phyloP scores from a whole-genome alignment of 2,888 invertebrate species.

The Drosophila eohydei region DNA sequence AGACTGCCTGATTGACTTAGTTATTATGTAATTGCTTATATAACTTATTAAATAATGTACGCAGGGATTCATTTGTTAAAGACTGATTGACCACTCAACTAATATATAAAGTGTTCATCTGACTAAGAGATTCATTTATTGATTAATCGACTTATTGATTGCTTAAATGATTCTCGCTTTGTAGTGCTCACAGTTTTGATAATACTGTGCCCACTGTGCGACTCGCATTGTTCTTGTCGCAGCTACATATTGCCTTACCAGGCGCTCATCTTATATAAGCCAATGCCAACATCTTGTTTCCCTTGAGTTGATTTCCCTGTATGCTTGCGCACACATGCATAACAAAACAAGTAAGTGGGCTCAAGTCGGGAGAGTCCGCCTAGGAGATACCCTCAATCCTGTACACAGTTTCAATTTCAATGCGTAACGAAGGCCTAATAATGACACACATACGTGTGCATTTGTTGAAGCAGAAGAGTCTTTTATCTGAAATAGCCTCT shows the following conservation, averaged over 20 bases:
- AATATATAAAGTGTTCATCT: not conserved
- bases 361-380: not conserved
- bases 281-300: slow-evolving; percentile 40
- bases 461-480: too few relatives aligned
- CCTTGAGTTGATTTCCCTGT: slow-evolving; percentile 41
- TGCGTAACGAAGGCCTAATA: too few relatives aligned
- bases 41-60: too few relatives aligned
- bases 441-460: too few relatives aligned
- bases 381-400: not conserved
- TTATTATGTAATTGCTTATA: too few relatives aligned
- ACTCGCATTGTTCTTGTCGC: not conserved
- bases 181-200: not conserved
- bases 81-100: too few relatives aligned
- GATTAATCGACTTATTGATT: not conserved
- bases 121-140: not conserved
- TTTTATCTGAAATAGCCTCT: too few relatives aligned
- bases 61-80: too few relatives aligned
- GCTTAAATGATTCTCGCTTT: not conserved
- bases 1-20: too few relatives aligned
- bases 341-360: not conserved
- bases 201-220: not conserved
- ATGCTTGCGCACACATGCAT: slow-evolving; percentile 10
- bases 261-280: slow-evolving; percentile 19
- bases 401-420: too few relatives aligned
- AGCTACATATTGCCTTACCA: not conserved